phyloP scores from a whole-genome alignment of 2,888 invertebrate genomes.

The Leucania comma region DNA sequence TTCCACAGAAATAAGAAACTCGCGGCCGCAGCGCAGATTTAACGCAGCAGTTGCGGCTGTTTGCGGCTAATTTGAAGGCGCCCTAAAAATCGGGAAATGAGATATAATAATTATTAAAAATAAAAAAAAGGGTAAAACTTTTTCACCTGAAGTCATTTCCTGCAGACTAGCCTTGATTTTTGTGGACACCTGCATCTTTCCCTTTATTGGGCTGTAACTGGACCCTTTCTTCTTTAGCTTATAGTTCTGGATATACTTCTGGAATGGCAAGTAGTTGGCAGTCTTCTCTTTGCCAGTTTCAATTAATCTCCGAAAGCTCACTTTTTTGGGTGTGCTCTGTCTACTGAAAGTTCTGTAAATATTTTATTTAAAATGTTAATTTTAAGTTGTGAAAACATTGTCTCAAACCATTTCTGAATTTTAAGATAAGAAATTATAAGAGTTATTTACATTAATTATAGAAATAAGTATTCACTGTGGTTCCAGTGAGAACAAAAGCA shows the following conservation, averaged over 20 bases:
- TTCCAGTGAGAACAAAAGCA: background rate
- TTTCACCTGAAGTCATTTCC: conserved; percentile 81
- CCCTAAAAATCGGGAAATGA: background rate
- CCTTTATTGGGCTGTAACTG: conserved; percentile 83
- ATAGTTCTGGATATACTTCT: conserved; percentile 85
- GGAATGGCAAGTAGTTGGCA: conserved; percentile 93
- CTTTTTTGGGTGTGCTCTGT: conserved; percentile 87
- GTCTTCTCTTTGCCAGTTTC: conserved; percentile 87
- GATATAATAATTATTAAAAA: background rate
- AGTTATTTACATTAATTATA: conserved; percentile 22
- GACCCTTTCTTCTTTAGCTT: conserved; percentile 82
- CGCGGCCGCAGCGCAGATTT: too few species aligned
- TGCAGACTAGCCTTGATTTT: conserved; percentile 81
- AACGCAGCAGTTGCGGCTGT: too few species aligned
- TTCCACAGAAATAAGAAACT: too few species aligned
- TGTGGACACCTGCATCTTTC: conserved; percentile 80
- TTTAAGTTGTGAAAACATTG: background rate
- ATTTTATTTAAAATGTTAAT: background rate
- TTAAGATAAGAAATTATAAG: background rate
- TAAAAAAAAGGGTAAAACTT: background rate
- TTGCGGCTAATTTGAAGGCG: too few species aligned
- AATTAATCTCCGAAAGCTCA: conserved; percentile 85
- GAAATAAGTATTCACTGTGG: conserved; percentile 8
- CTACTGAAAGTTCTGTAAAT: conserved; percentile 80
- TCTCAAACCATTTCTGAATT: background rate